Base-by-base conservation (phyloP, 2,888 invertebrate genomes). In the Ophion costatus region DNA sequence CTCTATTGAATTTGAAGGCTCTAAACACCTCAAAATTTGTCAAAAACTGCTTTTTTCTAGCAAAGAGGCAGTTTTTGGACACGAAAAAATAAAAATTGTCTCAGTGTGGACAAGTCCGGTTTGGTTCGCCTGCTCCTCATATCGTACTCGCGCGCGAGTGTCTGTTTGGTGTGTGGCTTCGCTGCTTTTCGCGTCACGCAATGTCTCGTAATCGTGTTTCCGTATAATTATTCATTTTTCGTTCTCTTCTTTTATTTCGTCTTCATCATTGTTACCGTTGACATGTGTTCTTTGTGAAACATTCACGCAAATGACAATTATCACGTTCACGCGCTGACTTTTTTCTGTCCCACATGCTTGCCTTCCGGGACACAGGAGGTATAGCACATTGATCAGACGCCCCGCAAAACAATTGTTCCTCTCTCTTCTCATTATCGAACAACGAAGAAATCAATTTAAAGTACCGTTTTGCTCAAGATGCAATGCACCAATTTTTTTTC, bases 361-460 rank as follows among this genome's bases (percentile, higher is more conserved):
- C 91, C 92, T 93, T 92, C 91, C 91, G 92, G 91, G 89, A 92
- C 89, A 87, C 91, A 93, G 92, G 92, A 92, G 93, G 92, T 93
- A 93, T 88, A 93, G 92, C 92, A 91, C 84, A 84, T 84, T 83
- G 86, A 84, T 73, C 84, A 87, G 80, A 86, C 82, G 24, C 29
- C 73, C 74, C n/a, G 78, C 78, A 69, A 82, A 67, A 71, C 45
- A 85, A 85, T 81, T 80, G 33, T 29, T 69, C 42, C 42, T 9
- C 70, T 24, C 22, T 66, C 17, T 51, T 51, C 14, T 51, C 51
- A 17, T 51, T 14, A 5, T 51, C 56, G 17, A 63, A 11, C 14
- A 57, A 24, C 51, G 70, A 56, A 56, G n/a, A 63, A 38, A 38
- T 29, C n/a, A 38, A 57, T 24, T 24, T 5, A 51, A 51, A 17